Base-by-base conservation (phyloP, 2,797 vertebrate species). In the Semotilus atromaculatus region DNA sequence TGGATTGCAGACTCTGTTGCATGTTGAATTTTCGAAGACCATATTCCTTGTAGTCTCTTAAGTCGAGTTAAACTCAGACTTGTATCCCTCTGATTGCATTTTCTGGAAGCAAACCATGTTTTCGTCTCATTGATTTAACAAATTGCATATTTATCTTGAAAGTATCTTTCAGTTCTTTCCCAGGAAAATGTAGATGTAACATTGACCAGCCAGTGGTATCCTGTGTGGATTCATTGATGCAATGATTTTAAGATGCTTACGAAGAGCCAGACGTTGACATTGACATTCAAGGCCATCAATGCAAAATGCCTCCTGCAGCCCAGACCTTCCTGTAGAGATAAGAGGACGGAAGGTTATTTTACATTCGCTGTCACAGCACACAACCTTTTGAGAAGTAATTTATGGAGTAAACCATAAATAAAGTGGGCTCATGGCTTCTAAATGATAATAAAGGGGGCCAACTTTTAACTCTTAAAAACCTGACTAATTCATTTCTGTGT, bases 211-310 rank as follows among this genome's bases (percentile, higher is more conserved):
- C 74, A 60, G 51, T 77, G 48, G 48, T 70, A 31, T 77, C 13
- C 51, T 34, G 64, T 40, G 62, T 70, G 74, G 9, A 53, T 55
- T 31, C 77, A 83, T 58, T 84, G 51, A 84, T 70, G 60, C 34
- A 19, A 40, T 67, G 81, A n/a, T 11, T 11, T 51, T 51, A 66
- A 75, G 60, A 75, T 83, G 62, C 73, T 68, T 29, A n/a, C n/a
- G 0, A 45, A 53, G 80, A 62, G 68, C 19, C 40, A 18, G 11
- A 58, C 51, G 48, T 78, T 78, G 73, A 68, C 72, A 83, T 76
- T 83, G 82, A 77, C 73, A 70, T 84, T 84, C 74, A 58, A 48
- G 68, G 19, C 36, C 82, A 58, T 77, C 48, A 68, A 34, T 70
- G 82, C 70, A 13, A 43, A 71, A 81, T 58, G 51, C 40, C 40